Conservation (phyloP, 2,113 vertebrate species). For the Odontesthes bonariensis region DNA sequence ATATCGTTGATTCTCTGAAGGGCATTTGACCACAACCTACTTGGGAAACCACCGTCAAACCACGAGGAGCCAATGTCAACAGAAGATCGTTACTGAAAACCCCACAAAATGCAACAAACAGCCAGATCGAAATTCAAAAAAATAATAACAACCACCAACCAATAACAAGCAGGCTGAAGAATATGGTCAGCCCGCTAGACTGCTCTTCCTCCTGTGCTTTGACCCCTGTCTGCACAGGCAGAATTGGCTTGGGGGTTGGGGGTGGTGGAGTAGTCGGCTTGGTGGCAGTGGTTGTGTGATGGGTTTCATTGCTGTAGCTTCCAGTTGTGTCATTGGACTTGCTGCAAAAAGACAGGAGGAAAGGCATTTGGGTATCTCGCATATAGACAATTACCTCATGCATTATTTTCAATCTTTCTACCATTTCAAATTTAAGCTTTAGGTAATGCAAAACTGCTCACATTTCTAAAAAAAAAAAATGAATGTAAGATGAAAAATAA, state of each 20-base stretch:
- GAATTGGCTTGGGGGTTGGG: constrained; percentile 91
- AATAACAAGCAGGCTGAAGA: constrained; percentile 96
- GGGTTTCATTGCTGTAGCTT: constrained; percentile 85
- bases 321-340: constrained; percentile 89
- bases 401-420: too few species aligned
- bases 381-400: neutral
- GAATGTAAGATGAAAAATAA: too few species aligned
- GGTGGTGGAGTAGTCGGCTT: constrained; percentile 85
- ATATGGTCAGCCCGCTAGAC: constrained; percentile 97
- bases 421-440: too few species aligned
- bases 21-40: too few species aligned
- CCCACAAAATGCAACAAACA: neutral
- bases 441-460: too few species aligned
- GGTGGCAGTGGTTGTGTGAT: constrained; percentile 74
- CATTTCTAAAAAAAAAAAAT: too few species aligned
- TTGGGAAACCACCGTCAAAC: neutral
- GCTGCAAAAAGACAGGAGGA: constrained; percentile 16
- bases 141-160: constrained; percentile 80
- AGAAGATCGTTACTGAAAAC: neutral
- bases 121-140: neutral
- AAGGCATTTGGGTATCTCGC: neutral
- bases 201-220: constrained; percentile 98
- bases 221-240: constrained; percentile 94
- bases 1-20: neutral
- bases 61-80: neutral